Evolutionary conservation across 2,113 vertebrate genomes (phyloP), one percentile per base, ranked within the genome.

Genomic region (Chaenogobius annularis): DNA sequence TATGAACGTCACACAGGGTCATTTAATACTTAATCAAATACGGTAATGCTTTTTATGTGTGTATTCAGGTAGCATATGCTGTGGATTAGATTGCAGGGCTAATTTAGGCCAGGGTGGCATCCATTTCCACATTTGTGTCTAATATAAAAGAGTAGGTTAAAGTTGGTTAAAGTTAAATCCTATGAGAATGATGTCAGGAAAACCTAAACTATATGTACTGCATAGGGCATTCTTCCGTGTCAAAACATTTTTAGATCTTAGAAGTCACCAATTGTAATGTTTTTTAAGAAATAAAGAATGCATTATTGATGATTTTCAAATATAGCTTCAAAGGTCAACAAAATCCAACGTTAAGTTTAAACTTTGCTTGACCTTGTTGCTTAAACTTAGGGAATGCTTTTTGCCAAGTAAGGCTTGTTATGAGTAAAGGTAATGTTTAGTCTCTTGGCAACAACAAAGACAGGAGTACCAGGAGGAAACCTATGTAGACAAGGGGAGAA

Each of bases 1-100:
- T 62, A 50, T 52, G 70, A 66, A 75, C 43, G 63, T n/a, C 46
- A 52, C 62, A 43, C 63, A 26, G 65, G 70, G 70, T 84, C 43
- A 79, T 77, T 81, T 73, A 31, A 73, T 52, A 35, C 40, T 56
- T 48, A 76, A 73, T 68, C 68, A 73, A 61, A 48, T 76, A 31
- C 55, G 40, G 35, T 10, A 66, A 69, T 50, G 64, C 37, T 54
- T 79, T 71, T 46, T 20, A 59, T 71, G 55, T n/a, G 31, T 46
- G 14, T n/a, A n/a, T 69, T 61, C 14, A 65, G 26, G 50, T 59
- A 23, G 75, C 0, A 63, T 69, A 46, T 72, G 67, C 35, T 61
- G 17, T 66, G 78, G 37, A 63, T 70, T 56, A 31, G 83, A 64
- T 55, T 77, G 72, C 47, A 70, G 70, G 55, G 77, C 26, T 19